phyloP scores from a whole-genome alignment of 2,888 invertebrate species.

The Neuroscelio doddi region DNA sequence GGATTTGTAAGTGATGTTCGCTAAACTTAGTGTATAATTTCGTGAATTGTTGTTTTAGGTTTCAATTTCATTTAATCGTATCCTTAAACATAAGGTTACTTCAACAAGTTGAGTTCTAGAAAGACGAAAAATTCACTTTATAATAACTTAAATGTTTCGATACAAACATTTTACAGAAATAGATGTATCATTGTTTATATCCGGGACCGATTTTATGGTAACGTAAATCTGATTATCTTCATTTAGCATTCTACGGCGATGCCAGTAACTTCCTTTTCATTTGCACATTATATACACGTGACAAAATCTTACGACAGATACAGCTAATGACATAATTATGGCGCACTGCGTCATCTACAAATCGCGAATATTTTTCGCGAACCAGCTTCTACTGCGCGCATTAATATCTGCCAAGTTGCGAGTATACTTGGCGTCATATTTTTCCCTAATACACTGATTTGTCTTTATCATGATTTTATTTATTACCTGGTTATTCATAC shows the following conservation, averaged over 20 bases:
- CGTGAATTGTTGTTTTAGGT: too few relatives aligned
- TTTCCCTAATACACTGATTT: too few relatives aligned
- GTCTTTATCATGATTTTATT: too few relatives aligned
- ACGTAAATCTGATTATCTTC: conserved; percentile 59
- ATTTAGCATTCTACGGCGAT: conserved; percentile 51
- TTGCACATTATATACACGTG: conserved; percentile 26
- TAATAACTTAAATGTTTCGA: too few relatives aligned
- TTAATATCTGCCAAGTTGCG: conserved; percentile 4
- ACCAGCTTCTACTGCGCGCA: conserved; percentile 6
- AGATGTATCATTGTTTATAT: conserved; percentile 19
- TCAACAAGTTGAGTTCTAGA: too few relatives aligned
- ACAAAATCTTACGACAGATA: conserved; percentile 34
- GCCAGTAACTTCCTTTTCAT: conserved; percentile 43
- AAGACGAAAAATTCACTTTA: too few relatives aligned
- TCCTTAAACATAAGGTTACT: too few relatives aligned
- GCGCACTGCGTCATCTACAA: conserved; percentile 25
- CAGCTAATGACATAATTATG: conserved; percentile 28
- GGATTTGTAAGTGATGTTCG: too few relatives aligned
- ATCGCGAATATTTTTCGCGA: conserved; percentile 25
- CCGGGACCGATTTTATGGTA: conserved; percentile 25
- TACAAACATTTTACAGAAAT: too few relatives aligned
- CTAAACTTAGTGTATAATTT: too few relatives aligned
- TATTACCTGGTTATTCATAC: too few relatives aligned
- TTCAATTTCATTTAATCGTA: too few relatives aligned
- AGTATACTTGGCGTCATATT: background rate